These are phyloP conservation scores for Dynastes tityus DNA, from an alignment of 2,888 invertebrate genomes.

Conservation along the genomic window DNA sequence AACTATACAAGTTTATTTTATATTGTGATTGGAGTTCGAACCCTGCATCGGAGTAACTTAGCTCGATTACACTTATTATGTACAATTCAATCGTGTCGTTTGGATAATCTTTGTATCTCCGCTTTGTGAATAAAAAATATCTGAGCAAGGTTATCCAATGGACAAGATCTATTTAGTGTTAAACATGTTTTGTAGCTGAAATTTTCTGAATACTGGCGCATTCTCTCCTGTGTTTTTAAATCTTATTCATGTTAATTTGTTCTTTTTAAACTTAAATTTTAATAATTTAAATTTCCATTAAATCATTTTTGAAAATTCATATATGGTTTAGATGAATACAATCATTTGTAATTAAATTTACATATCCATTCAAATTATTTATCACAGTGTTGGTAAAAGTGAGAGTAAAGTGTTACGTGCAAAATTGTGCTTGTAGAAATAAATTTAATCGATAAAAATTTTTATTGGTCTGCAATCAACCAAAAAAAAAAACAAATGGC, in stretches of 20 bases:
- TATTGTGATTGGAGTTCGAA: slow-evolving; percentile 19
- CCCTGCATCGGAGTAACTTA: slow-evolving; percentile 26
- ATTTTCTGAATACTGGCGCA: slow-evolving; percentile 63
- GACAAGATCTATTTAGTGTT: background rate
- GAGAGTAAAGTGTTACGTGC: background rate
- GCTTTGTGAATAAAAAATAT: slow-evolving; percentile 46
- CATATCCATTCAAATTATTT: slow-evolving; percentile 21
- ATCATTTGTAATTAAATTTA: slow-evolving; percentile 1
- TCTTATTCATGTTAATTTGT: slow-evolving; percentile 16
- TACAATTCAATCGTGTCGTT: slow-evolving; percentile 35
- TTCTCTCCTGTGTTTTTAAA: slow-evolving; percentile 47
- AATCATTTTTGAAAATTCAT: slow-evolving; percentile 43
- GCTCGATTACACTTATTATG: slow-evolving; percentile 36
- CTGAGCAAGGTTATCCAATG: slow-evolving; percentile 27
- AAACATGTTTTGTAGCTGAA: slow-evolving; percentile 24
- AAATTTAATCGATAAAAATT: background rate
- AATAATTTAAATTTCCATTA: background rate
- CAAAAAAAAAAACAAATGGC: slow-evolving; percentile 26
- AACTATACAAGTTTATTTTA: slow-evolving; percentile 45
- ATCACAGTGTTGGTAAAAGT: slow-evolving; percentile 41
- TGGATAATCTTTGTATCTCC: slow-evolving; percentile 25
- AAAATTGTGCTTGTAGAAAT: slow-evolving; percentile 7
- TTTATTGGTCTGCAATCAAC: slow-evolving; percentile 12
- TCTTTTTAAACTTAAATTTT: slow-evolving; percentile 48
- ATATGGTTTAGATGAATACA: slow-evolving; percentile 52